Evolutionary conservation across 2,113 vertebrate genomes (phyloP), one percentile per base, ranked within the genome.

Genomic region (Anser cygnoides): DNA sequence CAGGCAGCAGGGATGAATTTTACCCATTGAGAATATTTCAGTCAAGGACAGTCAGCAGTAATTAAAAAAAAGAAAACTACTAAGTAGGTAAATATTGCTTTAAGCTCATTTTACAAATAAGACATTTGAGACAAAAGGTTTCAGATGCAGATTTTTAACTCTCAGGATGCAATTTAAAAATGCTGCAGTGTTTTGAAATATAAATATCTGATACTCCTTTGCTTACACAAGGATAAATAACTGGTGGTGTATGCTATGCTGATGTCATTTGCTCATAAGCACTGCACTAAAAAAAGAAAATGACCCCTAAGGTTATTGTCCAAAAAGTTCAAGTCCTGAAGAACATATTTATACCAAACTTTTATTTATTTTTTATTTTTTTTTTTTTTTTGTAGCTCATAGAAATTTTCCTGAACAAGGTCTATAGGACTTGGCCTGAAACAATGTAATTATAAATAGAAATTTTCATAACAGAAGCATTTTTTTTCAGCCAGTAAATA

Each of bases 51-150:
- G 41, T 57, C 78, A 39, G n/a, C 37, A 41, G 21, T 55, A 95
- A 95, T 94, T 96, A 90, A 74, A 70, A 7, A 55, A 17, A 46
- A 74, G 39, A 58, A 86, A 90, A 65, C 22, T 55, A 68, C 57
- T n/a, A 92, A 85, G 79, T 33, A 81, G 65, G 49, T 93, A 94
- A 96, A 84, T 39, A 71, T 78, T 77, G 43, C 75, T 86, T 78
- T 68, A 81, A 85, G 72, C 52, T 90, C 21, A 11, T 96, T 44
- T 93, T 72, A 39, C 59, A 72, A 74, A 43, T 7, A 25, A 55
- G 43, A 11, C 8, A 7, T 33, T 81, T 14, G 65, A 89, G 80
- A 95, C 79, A 74, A 77, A 92, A 73, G 75, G 31, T 41, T 85
- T 91, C 67, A 76, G 75, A 68, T 33, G 74, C 67, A 71, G 73